These are phyloP conservation scores for Perognathus longimembris DNA, from an alignment of 2,113 vertebrate genomes.

Conservation along the genomic window DNA sequence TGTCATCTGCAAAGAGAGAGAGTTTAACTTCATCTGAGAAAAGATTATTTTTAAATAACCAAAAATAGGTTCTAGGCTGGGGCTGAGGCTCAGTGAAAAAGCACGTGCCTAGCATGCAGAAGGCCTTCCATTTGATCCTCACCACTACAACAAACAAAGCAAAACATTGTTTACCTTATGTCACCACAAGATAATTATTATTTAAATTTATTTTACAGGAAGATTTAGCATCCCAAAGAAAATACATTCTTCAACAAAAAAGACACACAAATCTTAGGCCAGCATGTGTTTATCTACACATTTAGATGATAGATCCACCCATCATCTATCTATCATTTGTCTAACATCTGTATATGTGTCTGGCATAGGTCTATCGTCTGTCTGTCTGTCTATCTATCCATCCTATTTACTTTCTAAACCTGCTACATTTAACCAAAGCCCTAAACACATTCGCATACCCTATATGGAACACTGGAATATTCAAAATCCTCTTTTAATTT, in stretches of 20 bases:
- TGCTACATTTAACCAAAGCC: neutral
- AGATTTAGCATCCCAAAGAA: neutral
- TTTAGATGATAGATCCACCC: neutral
- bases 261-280: neutral
- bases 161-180: no score
- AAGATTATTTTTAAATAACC: constrained; percentile 35
- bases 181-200: no score
- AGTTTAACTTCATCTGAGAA: no score
- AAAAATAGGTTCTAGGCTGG: neutral
- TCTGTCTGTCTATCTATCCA: no score
- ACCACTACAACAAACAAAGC: neutral
- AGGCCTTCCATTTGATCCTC: no score
- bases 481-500: neutral
- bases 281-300: neutral
- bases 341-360: no score
- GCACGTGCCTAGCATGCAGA: no score
- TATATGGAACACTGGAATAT: neutral
- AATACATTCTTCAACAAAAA: constrained; percentile 7
- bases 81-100: neutral
- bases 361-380: no score
- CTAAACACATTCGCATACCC: neutral
- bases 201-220: no score
- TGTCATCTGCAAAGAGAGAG: no score
- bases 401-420: no score
- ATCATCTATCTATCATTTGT: no score